Conservation (phyloP, 1,140 invertebrate species). For the Ditylenchus dipsaci region DNA sequence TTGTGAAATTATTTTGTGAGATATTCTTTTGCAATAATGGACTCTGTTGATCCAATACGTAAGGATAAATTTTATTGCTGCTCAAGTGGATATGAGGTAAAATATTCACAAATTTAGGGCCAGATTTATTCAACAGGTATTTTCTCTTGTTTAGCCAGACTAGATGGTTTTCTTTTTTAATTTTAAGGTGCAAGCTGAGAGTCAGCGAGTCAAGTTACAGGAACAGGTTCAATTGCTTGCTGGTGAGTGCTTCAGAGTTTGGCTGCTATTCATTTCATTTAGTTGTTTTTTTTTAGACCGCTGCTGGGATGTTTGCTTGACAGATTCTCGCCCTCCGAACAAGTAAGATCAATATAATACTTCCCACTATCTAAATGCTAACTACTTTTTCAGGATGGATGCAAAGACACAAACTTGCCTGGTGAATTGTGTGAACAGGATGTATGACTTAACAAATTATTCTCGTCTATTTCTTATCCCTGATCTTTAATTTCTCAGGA, state of each 20-base stretch:
- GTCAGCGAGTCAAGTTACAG: slow-evolving; percentile 22
- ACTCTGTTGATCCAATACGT: too few relatives aligned
- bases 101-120: too few relatives aligned
- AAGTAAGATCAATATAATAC: slow-evolving; percentile 38
- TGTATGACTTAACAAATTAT: slow-evolving; percentile 15
- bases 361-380: neutral
- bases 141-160: too few relatives aligned
- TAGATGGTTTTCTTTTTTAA: slow-evolving; percentile 11
- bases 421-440: slow-evolving; percentile 57
- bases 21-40: too few relatives aligned
- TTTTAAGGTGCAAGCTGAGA: slow-evolving; percentile 25
- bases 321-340: slow-evolving; percentile 47
- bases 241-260: too few relatives aligned
- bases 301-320: slow-evolving; percentile 55
- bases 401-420: slow-evolving; percentile 31
- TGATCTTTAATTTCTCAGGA: neutral
- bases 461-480: too few relatives aligned
- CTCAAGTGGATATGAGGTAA: too few relatives aligned
- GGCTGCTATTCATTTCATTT: neutral
- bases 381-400: slow-evolving; percentile 14
- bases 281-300: slow-evolving; percentile 20
- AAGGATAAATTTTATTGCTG: too few relatives aligned
- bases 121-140: too few relatives aligned
- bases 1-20: neutral
- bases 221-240: slow-evolving; percentile 20